Evolutionary conservation across 64 coral and sea anemone species (phyloP), one percentile per base, ranked within the genome.

Genomic region (Catalaphyllia jardinei): DNA sequence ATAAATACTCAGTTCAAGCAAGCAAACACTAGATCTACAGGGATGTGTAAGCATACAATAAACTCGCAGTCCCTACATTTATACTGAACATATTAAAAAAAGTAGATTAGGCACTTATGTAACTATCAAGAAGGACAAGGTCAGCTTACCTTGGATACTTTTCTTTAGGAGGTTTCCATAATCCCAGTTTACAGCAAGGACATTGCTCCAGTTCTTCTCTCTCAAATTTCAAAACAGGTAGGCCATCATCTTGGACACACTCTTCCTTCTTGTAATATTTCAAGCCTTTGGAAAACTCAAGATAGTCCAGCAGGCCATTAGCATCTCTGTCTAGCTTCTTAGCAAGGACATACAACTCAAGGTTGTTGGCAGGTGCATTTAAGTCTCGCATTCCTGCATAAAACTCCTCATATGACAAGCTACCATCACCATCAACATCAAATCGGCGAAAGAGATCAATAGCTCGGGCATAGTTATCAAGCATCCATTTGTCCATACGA

Each of bases 341-440:
- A 3, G 96, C 96, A 29, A 99, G 64, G 52, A 99, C 82, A 93
- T 99, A 99, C 10, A 99, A 65, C 65, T 99, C 96, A 72, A 95
- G 78, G 73, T 93, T 99, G 74, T 99, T 99, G 14, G 93, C 94
- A 28, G 96, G 96, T 63, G 93, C 96, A 73, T 95, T 87, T 20
- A 99, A 76, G 63, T 99, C 96, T 93, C 96, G 90, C 96, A 99
- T 99, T 93, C 96, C 96, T 29, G 96, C 96, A 80, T 99, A 99
- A 72, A 99, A 99, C 50, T 99, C 96, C 38, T 99, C 96, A 25
- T 95, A 99, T 59, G 91, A 94, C 35, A 99, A 78, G 20, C 89
- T 91, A 30, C 96, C 96, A 73, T 99, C 96, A 76, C 96, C 96
- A 85, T 99, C 94, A 14, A 99, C 63, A 52, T 99, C 96, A 91